These are phyloP conservation scores for Petrocephalus microphthalmus DNA, from an alignment of 2,113 vertebrate species.

Conservation along the genomic window DNA sequence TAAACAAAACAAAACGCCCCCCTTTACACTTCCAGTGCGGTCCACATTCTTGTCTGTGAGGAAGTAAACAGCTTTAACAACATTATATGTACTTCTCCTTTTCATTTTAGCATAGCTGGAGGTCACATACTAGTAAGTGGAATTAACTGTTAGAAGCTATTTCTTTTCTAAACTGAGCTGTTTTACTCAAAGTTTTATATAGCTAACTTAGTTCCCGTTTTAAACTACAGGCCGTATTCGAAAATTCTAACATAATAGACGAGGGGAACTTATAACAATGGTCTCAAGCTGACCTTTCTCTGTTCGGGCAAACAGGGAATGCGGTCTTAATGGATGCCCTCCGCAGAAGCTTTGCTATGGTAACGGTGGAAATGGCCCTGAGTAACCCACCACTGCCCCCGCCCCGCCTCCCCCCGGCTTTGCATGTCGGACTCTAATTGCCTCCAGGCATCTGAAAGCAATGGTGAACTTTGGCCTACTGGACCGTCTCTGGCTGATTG, in stretches of 20 bases:
- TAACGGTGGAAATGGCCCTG: conserved; percentile 60
- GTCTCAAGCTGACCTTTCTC: conserved; percentile 57
- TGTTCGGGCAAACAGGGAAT: conserved; percentile 44
- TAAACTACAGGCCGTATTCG: conserved; percentile 18
- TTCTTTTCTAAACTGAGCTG: background rate
- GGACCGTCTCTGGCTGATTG: conserved; percentile 34
- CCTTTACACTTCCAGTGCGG: background rate
- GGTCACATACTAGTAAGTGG: background rate
- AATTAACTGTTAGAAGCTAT: background rate
- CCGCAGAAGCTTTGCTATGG: conserved; percentile 51
- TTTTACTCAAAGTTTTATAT: background rate
- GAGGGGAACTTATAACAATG: conserved; percentile 43
- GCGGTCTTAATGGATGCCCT: conserved; percentile 35
- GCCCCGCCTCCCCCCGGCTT: conserved; percentile 34
- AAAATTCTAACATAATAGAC: conserved; percentile 19
- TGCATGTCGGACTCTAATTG: conserved; percentile 57
- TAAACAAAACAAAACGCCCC: no score
- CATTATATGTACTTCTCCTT: background rate
- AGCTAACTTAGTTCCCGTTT: background rate
- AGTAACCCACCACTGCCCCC: conserved; percentile 55
- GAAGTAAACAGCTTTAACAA: background rate
- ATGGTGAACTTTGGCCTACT: conserved; percentile 71
- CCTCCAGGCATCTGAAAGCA: conserved; percentile 57
- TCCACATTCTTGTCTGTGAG: background rate
- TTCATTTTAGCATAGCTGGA: background rate